phyloP scores from a whole-genome alignment of 1,140 invertebrate genomes.

The Platyscapa corneri region DNA sequence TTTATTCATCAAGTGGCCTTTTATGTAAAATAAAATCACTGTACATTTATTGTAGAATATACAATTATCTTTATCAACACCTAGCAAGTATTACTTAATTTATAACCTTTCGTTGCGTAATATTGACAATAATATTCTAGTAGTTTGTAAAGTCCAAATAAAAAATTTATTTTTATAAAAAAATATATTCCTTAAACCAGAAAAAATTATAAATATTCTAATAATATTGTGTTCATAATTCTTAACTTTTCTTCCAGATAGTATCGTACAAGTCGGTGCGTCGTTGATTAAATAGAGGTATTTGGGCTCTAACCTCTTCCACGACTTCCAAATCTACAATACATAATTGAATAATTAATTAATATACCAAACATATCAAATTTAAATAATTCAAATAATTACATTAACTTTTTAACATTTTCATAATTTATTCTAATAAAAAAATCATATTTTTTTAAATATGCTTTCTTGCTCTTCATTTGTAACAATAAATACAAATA shows the following conservation, averaged over 20 bases:
- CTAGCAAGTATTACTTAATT: constrained; percentile 19
- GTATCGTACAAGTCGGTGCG: constrained; percentile 88
- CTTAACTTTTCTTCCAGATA: constrained; percentile 56
- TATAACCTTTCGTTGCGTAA: too few species aligned
- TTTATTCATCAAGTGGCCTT: constrained; percentile 66
- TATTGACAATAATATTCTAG: too few species aligned
- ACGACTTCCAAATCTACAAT: constrained; percentile 82
- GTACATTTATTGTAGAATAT: constrained; percentile 57
- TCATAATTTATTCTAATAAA: too few species aligned
- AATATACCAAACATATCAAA: too few species aligned
- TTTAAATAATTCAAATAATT: too few species aligned
- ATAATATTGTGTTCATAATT: constrained; percentile 16
- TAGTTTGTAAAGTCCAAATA: neutral
- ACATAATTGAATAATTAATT: constrained; percentile 32
- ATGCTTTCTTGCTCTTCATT: too few species aligned
- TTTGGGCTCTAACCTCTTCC: constrained; percentile 85
- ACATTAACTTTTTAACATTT: too few species aligned
- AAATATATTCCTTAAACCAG: neutral
- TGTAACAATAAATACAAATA: too few species aligned
- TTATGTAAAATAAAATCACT: constrained; percentile 65
- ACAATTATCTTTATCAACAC: constrained; percentile 56
- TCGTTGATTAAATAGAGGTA: constrained; percentile 85
- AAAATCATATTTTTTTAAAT: too few species aligned
- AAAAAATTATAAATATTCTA: neutral
- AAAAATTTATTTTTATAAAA: neutral